phyloP scores from a whole-genome alignment of 2,888 invertebrate genomes.

The Ophioninae sp. region DNA sequence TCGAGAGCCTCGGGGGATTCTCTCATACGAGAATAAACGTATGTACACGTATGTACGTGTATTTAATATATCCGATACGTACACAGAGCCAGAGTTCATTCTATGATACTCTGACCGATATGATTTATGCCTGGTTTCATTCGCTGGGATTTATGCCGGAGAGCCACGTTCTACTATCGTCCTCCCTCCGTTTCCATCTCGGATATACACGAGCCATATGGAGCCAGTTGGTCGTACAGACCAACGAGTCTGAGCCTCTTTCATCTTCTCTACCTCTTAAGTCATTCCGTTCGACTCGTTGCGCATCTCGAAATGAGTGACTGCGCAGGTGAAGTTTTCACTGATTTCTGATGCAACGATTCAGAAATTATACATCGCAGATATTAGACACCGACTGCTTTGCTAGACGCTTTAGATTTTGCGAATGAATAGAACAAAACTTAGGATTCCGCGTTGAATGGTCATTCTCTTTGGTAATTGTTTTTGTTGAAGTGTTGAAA shows the following conservation, averaged over 20 bases:
- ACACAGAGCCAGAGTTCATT: constrained; percentile 43
- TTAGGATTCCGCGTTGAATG: too few species aligned
- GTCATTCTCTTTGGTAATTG: too few species aligned
- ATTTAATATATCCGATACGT: constrained; percentile 28
- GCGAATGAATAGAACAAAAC: too few species aligned
- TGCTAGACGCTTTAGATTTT: background rate
- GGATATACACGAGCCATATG: constrained; percentile 11
- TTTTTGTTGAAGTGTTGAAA: background rate
- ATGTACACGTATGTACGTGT: constrained; percentile 26
- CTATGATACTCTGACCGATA: constrained; percentile 54
- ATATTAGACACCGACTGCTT: too few species aligned
- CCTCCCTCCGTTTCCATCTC: constrained; percentile 41
- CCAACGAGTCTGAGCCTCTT: background rate
- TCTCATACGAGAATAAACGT: constrained; percentile 17
- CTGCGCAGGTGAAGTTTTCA: background rate
- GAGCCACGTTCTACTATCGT: constrained; percentile 58
- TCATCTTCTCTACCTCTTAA: constrained; percentile 6
- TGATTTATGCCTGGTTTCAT: constrained; percentile 68
- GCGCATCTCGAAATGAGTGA: background rate
- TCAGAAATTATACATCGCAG: background rate
- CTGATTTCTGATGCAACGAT: background rate
- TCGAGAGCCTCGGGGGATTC: constrained; percentile 34
- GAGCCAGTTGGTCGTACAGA: background rate
- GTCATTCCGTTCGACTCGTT: background rate
- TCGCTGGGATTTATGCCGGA: constrained; percentile 65